Evolutionary conservation across 2,797 vertebrate genomes (phyloP), one percentile per base, ranked within the genome.

Genomic region (Molothrus ater): DNA sequence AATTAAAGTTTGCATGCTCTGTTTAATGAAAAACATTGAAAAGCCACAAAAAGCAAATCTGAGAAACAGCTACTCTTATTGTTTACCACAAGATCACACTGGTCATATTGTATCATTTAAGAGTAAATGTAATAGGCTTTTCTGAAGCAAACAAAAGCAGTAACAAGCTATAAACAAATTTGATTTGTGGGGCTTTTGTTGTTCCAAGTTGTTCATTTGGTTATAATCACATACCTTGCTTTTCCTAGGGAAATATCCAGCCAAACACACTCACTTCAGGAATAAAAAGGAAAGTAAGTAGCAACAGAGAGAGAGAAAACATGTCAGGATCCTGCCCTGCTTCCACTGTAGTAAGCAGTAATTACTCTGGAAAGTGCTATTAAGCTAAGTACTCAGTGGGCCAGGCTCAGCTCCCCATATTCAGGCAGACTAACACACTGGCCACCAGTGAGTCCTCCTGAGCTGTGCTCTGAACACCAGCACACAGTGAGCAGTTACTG

Each of bases 51-150:
- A 90, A 82, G 64, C 63, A 93, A 96, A 78, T 48, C 66, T 88
- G 63, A 94, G 48, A 56, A 93, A 69, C 70, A 96, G 60, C 69
- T 93, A 88, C 91, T 93, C 88, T 81, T 94, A 65, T 79, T 96
- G 76, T 95, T 97, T 91, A 97, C 60, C 88, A 87, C 64, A 94
- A 86, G 88, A 94, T 80, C 97, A 83, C 80, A 88, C 66, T 84
- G 94, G 83, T 85, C 90, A 97, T 97, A 93, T 93, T 97, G 92
- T 81, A 86, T 84, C 87, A 95, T 81, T 98, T 97, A 97, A 91
- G 59, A 94, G 80, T 91, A 90, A 83, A 92, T 83, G 51, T 79
- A 96, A 94, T 83, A 76, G 69, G 31, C 63, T 86, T 97, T 88
- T 95, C 92, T 90, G 97, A 95, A 96, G 86, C 73, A 93, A 95